Evolutionary conservation across 2,888 invertebrate genomes (phyloP).

Genomic region (Microplitis manilae): DNA sequence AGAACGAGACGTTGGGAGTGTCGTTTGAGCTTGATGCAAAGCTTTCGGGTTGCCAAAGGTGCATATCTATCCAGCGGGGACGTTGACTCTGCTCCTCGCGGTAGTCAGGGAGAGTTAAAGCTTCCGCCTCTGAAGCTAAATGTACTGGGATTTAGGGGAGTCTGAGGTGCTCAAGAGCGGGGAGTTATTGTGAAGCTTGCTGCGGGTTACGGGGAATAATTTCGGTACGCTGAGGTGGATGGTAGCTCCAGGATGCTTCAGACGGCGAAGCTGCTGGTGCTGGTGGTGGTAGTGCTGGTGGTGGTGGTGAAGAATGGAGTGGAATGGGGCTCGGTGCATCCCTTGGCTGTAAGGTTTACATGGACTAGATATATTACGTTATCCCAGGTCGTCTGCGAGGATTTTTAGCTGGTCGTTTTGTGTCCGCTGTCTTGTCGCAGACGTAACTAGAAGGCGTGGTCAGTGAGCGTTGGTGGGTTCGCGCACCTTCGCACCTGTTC

Average conservation of each 20-base stretch:
- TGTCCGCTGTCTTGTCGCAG: constrained; percentile 45
- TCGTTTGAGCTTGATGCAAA: constrained; percentile 21
- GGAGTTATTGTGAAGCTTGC: no score
- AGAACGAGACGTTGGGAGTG: constrained; percentile 30
- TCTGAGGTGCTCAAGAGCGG: no score
- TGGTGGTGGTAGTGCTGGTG: constrained; percentile 8
- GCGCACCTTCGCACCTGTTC: constrained; percentile 71
- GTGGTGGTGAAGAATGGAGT: constrained; percentile 44
- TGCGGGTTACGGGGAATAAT: no score
- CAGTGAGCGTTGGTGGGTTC: constrained; percentile 57
- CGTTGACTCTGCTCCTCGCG: constrained; percentile 56
- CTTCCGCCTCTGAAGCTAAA: constrained; percentile 20
- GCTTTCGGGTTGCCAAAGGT: constrained; percentile 31
- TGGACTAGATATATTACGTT: constrained; percentile 55
- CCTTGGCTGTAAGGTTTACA: neutral
- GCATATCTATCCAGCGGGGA: constrained; percentile 53
- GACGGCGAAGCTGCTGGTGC: neutral
- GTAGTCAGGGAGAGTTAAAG: neutral
- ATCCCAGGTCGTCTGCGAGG: constrained; percentile 40
- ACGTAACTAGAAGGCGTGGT: constrained; percentile 65
- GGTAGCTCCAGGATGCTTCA: no score
- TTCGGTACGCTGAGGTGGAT: no score
- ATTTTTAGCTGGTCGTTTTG: neutral
- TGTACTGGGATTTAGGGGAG: neutral
- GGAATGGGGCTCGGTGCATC: constrained; percentile 45